phyloP scores from a whole-genome alignment of 2,888 invertebrate species.

The Bombylius major region DNA sequence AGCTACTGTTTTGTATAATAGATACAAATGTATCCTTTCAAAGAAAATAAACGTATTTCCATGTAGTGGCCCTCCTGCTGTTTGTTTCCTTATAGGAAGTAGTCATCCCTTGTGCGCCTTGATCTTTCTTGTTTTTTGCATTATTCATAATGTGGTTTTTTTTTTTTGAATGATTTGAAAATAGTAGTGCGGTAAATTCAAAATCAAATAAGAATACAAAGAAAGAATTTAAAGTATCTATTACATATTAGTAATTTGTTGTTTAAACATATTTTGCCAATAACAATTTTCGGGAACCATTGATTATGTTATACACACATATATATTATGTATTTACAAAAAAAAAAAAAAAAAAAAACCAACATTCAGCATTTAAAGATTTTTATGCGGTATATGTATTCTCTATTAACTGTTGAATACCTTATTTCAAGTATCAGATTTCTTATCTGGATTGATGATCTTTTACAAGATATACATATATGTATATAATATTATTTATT shows the following conservation, averaged over 20 bases:
- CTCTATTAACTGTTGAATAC: background rate
- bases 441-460: slow-evolving; percentile 26
- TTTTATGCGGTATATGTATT: too few relatives aligned
- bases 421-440: slow-evolving; percentile 24
- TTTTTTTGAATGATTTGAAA: background rate
- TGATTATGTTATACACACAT: too few relatives aligned
- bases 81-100: background rate
- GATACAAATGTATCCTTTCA: too few relatives aligned
- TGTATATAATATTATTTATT: too few relatives aligned
- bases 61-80: background rate
- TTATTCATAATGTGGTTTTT: background rate
- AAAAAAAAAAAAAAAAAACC: too few relatives aligned
- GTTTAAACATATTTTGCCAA: slow-evolving; percentile 14
- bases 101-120: background rate
- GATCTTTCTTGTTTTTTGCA: slow-evolving; percentile 1
- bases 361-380: too few relatives aligned
- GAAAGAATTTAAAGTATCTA: slow-evolving; percentile 7
- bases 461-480: slow-evolving; percentile 8
- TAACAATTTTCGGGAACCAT: background rate
- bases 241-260: slow-evolving; percentile 15
- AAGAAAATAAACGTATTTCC: background rate
- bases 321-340: background rate
- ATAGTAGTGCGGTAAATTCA: slow-evolving; percentile 11
- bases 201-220: background rate
- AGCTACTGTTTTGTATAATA: background rate